phyloP scores from a whole-genome alignment of 2,888 invertebrate genomes.

The Polyommatus icarus region DNA sequence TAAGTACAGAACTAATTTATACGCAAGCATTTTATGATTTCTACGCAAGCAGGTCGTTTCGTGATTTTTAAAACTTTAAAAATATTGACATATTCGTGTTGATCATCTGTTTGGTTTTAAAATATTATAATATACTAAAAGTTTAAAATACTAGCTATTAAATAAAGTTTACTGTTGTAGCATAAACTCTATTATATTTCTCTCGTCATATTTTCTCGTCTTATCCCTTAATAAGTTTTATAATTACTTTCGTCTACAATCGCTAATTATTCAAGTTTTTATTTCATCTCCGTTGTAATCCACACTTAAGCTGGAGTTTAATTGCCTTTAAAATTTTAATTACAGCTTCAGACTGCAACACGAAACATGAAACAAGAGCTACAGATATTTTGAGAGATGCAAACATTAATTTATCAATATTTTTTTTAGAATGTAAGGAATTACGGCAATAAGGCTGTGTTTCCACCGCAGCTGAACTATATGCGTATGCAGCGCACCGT shows the following conservation, averaged over 20 bases:
- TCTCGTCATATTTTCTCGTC: neutral
- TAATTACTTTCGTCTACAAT: conserved; percentile 22
- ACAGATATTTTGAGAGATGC: too few species aligned
- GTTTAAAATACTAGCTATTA: neutral
- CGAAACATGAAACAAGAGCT: neutral
- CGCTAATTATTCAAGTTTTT: conserved; percentile 29
- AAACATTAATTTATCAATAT: neutral
- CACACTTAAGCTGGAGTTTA: conserved; percentile 11
- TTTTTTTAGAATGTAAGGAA: neutral
- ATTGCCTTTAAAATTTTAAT: conserved; percentile 29
- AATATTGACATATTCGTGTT: too few species aligned
- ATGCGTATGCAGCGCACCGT: too few species aligned
- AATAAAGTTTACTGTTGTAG: neutral
- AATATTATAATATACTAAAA: too few species aligned
- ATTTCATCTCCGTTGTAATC: conserved; percentile 27
- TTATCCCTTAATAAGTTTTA: conserved; percentile 11
- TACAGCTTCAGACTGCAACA: neutral
- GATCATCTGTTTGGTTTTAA: too few species aligned
- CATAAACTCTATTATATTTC: neutral
- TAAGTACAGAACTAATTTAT: too few species aligned
- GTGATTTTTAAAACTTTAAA: too few species aligned
- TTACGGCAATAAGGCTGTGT: too few species aligned
- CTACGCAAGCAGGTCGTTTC: too few species aligned
- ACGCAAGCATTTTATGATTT: too few species aligned
- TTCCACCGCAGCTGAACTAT: too few species aligned